Percentiles rank a stretch among this genome's conserved stretches.
phyloP scores from a whole-genome alignment of 2,797 vertebrate species.

The Eulemur rubriventer region DNA sequence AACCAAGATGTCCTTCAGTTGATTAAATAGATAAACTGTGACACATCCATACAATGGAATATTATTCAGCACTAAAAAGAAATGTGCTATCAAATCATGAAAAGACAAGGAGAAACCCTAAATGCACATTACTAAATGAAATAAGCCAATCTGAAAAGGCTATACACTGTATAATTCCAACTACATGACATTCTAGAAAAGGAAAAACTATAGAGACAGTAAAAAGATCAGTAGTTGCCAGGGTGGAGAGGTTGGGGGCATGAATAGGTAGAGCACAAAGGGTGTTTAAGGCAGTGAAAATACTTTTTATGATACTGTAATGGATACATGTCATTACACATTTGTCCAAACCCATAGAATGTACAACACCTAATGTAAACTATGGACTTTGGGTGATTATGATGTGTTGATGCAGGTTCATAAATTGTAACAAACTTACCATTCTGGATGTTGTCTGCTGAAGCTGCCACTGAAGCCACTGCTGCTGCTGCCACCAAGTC shows the following conservation, averaged over 20 bases:
- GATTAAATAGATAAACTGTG: neutral
- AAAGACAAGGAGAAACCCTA: neutral
- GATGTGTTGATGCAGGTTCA: neutral
- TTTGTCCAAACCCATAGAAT: neutral
- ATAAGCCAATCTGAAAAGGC: neutral
- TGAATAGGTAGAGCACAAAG: neutral
- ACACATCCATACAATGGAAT: neutral
- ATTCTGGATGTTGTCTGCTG: too few species aligned
- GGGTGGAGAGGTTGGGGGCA: neutral
- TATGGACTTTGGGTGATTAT: neutral
- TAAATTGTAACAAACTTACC: neutral
- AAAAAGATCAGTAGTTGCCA: neutral
- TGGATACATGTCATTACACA: too few species aligned
- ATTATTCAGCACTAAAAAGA: neutral
- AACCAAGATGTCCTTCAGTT: neutral
- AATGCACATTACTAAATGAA: neutral
- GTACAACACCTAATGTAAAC: neutral
- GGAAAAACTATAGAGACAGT: neutral
- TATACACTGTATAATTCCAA: neutral
- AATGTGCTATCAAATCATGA: neutral
- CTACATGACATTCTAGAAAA: neutral
- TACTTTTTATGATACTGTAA: neutral
- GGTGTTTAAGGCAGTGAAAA: neutral
- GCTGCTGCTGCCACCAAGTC: too few species aligned
- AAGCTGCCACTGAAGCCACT: too few species aligned